Percentiles rank a stretch among this genome's conserved stretches.
Evolutionary conservation across 2,113 vertebrate species (phyloP).

Genomic region (Crypturellus undulatus): DNA sequence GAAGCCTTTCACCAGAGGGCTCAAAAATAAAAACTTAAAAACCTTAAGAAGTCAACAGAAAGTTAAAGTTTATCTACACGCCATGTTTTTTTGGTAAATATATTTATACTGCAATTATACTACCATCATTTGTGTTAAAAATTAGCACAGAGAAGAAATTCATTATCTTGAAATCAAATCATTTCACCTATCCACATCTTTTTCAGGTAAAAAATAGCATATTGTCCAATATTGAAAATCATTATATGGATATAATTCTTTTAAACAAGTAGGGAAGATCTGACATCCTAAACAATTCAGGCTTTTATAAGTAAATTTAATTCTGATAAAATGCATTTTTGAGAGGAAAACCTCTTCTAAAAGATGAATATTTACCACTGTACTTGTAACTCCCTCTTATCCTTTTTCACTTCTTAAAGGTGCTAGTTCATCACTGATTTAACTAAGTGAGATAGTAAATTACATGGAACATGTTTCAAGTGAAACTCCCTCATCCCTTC

Average conservation of each 20-base stretch:
- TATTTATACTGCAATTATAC: too few relatives aligned
- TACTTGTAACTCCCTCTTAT: neutral
- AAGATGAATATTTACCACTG: neutral
- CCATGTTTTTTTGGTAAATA: too few relatives aligned
- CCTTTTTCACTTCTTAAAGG: neutral
- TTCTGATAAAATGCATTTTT: neutral
- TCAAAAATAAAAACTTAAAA: neutral
- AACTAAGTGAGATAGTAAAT: neutral
- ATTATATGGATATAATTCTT: neutral
- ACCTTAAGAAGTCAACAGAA: neutral
- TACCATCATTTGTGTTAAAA: neutral
- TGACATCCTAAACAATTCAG: neutral
- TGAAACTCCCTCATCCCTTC: neutral
- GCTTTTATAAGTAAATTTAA: neutral
- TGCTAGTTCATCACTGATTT: neutral
- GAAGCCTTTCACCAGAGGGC: neutral
- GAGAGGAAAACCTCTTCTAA: neutral
- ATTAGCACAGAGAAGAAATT: neutral
- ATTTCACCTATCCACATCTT: accelerated
- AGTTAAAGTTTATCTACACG: neutral
- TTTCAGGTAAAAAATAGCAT: neutral
- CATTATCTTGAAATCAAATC: neutral
- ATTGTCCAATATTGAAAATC: neutral
- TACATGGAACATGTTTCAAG: neutral
- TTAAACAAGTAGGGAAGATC: neutral